Conservation (phyloP, 2,888 invertebrate species). For the Drosophila gaucha region DNA sequence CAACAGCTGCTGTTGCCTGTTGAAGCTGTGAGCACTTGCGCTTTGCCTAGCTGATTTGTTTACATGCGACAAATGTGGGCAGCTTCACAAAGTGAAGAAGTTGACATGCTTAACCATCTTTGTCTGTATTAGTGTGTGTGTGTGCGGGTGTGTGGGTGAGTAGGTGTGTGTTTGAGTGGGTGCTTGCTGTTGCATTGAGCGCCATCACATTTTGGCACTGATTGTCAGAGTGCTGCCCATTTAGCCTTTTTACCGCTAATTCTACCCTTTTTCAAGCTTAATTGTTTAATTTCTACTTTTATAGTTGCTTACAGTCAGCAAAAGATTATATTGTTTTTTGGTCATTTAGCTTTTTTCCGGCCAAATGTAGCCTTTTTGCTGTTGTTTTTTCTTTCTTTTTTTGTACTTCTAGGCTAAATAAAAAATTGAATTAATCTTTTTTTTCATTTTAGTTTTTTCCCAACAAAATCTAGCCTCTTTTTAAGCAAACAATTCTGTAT, state of each 20-base stretch:
- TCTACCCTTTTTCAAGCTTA: neutral
- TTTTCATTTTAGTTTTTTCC: no score
- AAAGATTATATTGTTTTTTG: no score
- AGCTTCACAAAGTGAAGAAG: conserved; percentile 34
- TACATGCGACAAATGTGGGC: conserved; percentile 53
- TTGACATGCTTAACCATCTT: conserved; percentile 15
- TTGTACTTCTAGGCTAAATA: no score
- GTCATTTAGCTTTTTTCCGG: neutral
- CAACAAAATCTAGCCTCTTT: no score
- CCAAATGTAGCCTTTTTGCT: conserved; percentile 1
- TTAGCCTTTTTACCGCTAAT: neutral
- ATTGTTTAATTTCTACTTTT: no score
- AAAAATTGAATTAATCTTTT: no score
- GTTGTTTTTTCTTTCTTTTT: neutral
- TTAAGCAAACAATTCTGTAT: no score
- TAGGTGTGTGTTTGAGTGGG: conserved; percentile 3
- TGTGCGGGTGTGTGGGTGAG: conserved; percentile 12
- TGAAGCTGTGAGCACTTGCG: conserved; percentile 20
- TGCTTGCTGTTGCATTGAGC: conserved; percentile 37
- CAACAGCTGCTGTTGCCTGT: neutral
- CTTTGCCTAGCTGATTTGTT: conserved; percentile 60
- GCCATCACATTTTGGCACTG: conserved; percentile 46
- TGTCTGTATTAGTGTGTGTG: neutral
- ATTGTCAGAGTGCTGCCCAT: neutral
- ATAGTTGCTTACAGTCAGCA: no score